A percentile compares a stretch with the other conserved stretches of the same genome.
phyloP scores from a whole-genome alignment of 2,888 invertebrate genomes.

The Synergus gifuensis region DNA sequence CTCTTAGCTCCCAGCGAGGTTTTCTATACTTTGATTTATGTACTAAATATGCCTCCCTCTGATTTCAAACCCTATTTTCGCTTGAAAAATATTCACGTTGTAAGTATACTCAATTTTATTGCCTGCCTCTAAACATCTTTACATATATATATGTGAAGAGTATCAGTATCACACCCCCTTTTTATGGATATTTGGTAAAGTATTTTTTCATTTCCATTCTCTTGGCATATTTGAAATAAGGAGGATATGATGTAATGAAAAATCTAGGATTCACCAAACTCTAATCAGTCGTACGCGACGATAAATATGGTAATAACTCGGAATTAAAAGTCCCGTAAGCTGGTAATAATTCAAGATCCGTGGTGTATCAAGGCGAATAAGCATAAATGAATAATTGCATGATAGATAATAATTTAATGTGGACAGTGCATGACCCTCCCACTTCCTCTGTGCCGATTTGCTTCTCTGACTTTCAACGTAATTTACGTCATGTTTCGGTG shows the following conservation, averaged over 20 bases:
- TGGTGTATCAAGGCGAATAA: slow-evolving; percentile 75
- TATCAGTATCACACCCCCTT: not conserved
- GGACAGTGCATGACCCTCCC: slow-evolving; percentile 55
- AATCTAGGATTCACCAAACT: slow-evolving; percentile 45
- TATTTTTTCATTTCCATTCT: not conserved
- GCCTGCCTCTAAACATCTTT: not conserved
- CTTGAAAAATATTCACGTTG: not conserved
- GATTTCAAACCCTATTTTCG: slow-evolving; percentile 49
- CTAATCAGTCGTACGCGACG: slow-evolving; percentile 63
- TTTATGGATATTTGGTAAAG: not conserved
- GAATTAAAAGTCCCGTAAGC: slow-evolving; percentile 74
- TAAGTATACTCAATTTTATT: not conserved
- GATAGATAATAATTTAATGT: slow-evolving; percentile 74
- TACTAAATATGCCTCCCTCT: slow-evolving; percentile 75
- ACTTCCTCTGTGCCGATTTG: slow-evolving; percentile 44
- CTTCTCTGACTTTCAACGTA: slow-evolving; percentile 26
- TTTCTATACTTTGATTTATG: slow-evolving; percentile 75
- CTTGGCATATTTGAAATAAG: not conserved
- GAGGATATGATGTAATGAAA: not conserved
- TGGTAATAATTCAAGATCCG: slow-evolving; percentile 76
- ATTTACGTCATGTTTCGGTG: slow-evolving; percentile 44
- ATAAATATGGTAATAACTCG: slow-evolving; percentile 74
- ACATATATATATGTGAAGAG: not conserved
- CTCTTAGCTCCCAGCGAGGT: slow-evolving; percentile 71
- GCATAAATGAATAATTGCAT: slow-evolving; percentile 77